Conservation (phyloP, 2,797 vertebrate species). For the Heterohyrax brucei region DNA sequence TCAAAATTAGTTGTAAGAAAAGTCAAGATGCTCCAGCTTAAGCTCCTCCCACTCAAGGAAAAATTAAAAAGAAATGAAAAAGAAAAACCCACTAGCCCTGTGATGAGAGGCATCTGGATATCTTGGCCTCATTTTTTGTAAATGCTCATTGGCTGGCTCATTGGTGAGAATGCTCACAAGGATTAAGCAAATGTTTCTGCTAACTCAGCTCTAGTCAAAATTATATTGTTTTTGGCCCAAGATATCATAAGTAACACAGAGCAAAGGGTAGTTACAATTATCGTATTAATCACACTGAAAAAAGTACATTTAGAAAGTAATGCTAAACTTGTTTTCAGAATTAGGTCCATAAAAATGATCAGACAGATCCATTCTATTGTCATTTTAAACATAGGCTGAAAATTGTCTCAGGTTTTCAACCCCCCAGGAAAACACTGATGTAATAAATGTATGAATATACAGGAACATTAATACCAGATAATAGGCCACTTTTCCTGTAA, state of each 20-base stretch:
- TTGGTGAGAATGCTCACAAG: constrained; percentile 59
- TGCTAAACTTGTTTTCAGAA: constrained; percentile 30
- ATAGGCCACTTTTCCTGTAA: neutral
- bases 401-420: neutral
- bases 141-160: constrained; percentile 43
- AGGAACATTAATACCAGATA: neutral
- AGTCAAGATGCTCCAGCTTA: neutral
- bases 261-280: constrained; percentile 31
- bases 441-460: neutral
- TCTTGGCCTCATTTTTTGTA: constrained; percentile 12
- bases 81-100: neutral
- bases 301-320: constrained; percentile 11
- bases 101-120: constrained; percentile 68
- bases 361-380: neutral
- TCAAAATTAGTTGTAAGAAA: constrained; percentile 23
- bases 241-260: constrained; percentile 1
- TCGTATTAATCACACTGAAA: constrained; percentile 41
- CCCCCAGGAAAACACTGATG: neutral
- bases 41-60: neutral
- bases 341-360: constrained; percentile 1
- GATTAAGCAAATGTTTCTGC: constrained; percentile 66
- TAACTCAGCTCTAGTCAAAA: constrained; percentile 61
- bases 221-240: constrained; percentile 57
- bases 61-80: neutral
- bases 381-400: neutral